Base-by-base conservation (phyloP, 2,888 invertebrate genomes). In the Lathronympha strigana region DNA sequence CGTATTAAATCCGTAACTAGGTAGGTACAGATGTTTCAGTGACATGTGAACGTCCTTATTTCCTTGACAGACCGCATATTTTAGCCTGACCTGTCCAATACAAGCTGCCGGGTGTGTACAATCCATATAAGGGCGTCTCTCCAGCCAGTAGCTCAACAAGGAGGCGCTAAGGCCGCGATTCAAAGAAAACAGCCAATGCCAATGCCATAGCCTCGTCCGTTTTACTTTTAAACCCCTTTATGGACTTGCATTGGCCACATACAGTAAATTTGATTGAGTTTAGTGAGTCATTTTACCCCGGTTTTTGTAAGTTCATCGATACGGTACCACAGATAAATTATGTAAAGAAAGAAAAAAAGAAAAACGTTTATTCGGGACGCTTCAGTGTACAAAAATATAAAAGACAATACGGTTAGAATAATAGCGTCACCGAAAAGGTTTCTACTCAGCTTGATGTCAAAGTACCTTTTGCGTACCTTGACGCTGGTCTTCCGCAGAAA, bases 111-210 rank as follows among this genome's bases (percentile, higher is more conserved):
- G 38, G 54, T 49, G 21, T 61, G 55, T 49, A 31, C 69, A 43
- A 36, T 28, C 86, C 85, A 69, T 84, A 80, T 81, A 85, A 77
- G 83, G 84, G 25, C 38, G 15, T 57, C n/a, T 60, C 36, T 31
- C 66, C 57, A 69, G 77, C 73, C 71, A 73, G 73, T 82, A 84
- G 83, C 81, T 80, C 36, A 68, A 76, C 87, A 88, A 76, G 88
- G 89, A 70, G 73, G 61, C 63, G 72, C 73, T 83, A 85, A 88
- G 88, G 88, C 83, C 74, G 74, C 69, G 64, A 68, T 62, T 67
- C 67, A 71, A 77, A 82, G 81, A 81, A 81, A 87, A 78, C 77
- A 71, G 74, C 79, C 84, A 86, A 68, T 84, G 83, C 73, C 88
- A 88, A 76, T 88, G 83, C 73, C 81, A 66, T 70, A 80, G 62